Evolutionary conservation across 23 tunicate species (phyloP).

Genomic region (Trididemnum clinides): DNA sequence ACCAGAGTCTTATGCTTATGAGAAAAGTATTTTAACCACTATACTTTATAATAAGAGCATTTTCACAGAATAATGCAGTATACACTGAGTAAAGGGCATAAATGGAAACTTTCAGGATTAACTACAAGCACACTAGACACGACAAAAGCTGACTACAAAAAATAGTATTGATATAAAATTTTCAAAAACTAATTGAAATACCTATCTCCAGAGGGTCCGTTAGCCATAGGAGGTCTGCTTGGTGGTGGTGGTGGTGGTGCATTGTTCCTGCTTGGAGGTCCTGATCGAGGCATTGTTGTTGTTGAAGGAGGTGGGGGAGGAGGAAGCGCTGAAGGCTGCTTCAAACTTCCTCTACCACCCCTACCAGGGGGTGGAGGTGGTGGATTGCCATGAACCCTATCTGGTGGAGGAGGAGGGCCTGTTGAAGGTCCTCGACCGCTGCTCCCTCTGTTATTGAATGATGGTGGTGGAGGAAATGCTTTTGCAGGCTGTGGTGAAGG

Average conservation of each 20-base stretch:
- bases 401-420: not conserved
- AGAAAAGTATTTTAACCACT: too few species aligned
- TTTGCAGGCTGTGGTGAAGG: not conserved
- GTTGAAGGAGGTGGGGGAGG: constrained; percentile 73
- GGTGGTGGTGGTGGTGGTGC: constrained; percentile 46
- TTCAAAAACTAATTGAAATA: too few species aligned
- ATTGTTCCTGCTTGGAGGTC: not conserved
- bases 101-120: too few species aligned
- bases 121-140: too few species aligned
- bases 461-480: constrained; percentile 26
- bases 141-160: too few species aligned
- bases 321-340: constrained; percentile 11
- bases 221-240: constrained; percentile 20
- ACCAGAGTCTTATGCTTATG: too few species aligned
- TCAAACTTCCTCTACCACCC: not conserved
- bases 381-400: not conserved
- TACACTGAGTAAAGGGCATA: too few species aligned
- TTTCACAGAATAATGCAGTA: too few species aligned
- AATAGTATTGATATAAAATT: too few species aligned
- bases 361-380: constrained; percentile 22
- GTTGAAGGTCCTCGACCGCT: not conserved
- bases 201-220: constrained; percentile 62
- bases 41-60: too few species aligned
- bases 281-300: not conserved
- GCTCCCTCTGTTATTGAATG: not conserved